These are phyloP conservation scores for Aleiodes sp. DNA, from an alignment of 1,140 invertebrate species.

Conservation along the genomic window DNA sequence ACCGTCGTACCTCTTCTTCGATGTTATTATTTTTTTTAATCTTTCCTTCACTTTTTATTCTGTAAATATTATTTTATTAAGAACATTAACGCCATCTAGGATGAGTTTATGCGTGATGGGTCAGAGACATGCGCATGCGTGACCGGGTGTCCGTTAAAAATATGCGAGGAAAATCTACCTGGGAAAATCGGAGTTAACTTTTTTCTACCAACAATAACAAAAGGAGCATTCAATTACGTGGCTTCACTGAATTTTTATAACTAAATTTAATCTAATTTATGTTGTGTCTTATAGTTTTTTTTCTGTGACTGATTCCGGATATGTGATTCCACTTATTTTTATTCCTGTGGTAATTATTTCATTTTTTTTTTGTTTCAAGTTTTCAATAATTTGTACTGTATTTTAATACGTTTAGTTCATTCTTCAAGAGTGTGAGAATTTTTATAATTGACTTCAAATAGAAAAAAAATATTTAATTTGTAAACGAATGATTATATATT, in stretches of 20 bases:
- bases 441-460: neutral
- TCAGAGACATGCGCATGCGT: slow-evolving; percentile 35
- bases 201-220: slow-evolving; percentile 21
- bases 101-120: slow-evolving; percentile 16
- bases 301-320: neutral
- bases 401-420: slow-evolving; percentile 26
- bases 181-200: slow-evolving; percentile 53
- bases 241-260: neutral
- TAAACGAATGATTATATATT: too few species aligned
- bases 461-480: neutral
- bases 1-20: slow-evolving; percentile 27
- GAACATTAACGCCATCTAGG: slow-evolving; percentile 24
- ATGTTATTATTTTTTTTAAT: slow-evolving; percentile 28
- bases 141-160: slow-evolving; percentile 41
- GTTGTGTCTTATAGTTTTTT: slow-evolving; percentile 9
- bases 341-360: neutral
- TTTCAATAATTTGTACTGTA: neutral
- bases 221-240: slow-evolving; percentile 24
- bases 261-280: slow-evolving; percentile 31
- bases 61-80: neutral
- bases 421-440: neutral
- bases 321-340: neutral
- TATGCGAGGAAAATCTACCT: slow-evolving; percentile 55
- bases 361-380: neutral
- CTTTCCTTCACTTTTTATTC: neutral